These are phyloP conservation scores for Dolomedes plantarius DNA, from an alignment of 2,888 invertebrate genomes.

Conservation along the genomic window DNA sequence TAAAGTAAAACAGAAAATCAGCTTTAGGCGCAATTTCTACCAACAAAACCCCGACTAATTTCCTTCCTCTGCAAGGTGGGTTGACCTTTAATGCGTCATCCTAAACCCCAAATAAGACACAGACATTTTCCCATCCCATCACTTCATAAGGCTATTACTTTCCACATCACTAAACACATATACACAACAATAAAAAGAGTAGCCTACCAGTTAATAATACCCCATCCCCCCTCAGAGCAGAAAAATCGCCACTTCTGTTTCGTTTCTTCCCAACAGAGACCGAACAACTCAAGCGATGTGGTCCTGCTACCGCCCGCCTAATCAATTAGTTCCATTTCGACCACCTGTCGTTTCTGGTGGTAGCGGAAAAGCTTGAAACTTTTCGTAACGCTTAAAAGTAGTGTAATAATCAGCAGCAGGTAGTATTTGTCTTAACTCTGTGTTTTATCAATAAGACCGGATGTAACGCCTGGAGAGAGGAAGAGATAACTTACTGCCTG, in stretches of 20 bases:
- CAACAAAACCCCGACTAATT: too few relatives aligned
- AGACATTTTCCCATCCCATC: neutral
- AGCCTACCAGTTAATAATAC: slow-evolving; percentile 27
- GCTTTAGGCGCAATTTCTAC: too few relatives aligned
- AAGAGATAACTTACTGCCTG: neutral
- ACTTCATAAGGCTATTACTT: neutral
- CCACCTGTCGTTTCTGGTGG: slow-evolving; percentile 45
- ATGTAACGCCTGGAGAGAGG: slow-evolving; percentile 6
- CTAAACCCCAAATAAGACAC: too few relatives aligned
- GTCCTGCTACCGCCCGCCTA: slow-evolving; percentile 26
- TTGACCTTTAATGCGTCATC: too few relatives aligned
- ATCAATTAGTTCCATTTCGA: slow-evolving; percentile 57
- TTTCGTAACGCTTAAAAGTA: neutral
- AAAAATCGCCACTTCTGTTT: neutral
- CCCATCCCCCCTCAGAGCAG: slow-evolving; percentile 24
- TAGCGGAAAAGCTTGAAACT: slow-evolving; percentile 17
- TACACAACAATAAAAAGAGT: slow-evolving; percentile 13
- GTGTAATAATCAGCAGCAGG: slow-evolving; percentile 8
- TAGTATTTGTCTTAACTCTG: neutral
- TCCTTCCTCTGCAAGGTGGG: too few relatives aligned
- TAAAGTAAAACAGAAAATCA: too few relatives aligned
- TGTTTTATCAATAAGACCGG: neutral
- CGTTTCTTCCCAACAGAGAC: neutral
- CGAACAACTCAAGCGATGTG: slow-evolving; percentile 14
- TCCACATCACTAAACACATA: slow-evolving; percentile 2